Evolutionary conservation across 92 coral and sea anemone species (phyloP), one percentile per base, ranked within the genome.

Genomic region (Palythoa heliodiscus): DNA sequence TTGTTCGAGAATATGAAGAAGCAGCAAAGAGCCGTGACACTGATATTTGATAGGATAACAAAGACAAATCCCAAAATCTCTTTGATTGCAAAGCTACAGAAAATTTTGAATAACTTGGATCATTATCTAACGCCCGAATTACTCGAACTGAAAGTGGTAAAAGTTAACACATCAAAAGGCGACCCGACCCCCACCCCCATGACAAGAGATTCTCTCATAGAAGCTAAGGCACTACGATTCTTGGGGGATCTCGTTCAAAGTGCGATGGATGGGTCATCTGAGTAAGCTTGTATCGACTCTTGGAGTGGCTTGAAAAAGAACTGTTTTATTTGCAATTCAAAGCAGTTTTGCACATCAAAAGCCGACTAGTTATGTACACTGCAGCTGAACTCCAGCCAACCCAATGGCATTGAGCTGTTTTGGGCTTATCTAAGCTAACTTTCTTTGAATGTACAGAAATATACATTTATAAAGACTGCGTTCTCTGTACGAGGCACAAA

Each of bases 211-310:
- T 80, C 84, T 66, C 40, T 75, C 5, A 48, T 7, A 35, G 84
- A 80, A 80, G 75, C 55, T 8, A 64, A 67, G 29, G 84, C 73
- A 53, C 40, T 80, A 17, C 53, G 73, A 39, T 80, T 80, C 61
- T 48, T 80, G 12, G 84, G 84, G 38, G 84, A 80, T 13, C 73
- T 80, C 11, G 84, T 80, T 22, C 84, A 80, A 80, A 80, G 84
- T 24, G 84, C 84, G 3, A 43, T 80, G 13, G 74, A 80, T 48
- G 66, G 43, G n/a, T 80, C 84, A 11, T 54, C 60, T 3, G 43
- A 61, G 47, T 63, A 47, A 47, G 7, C 15, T 20, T 39, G 22
- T 13, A 37, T 25, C 29, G 35, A 24, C 47, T 6, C 16, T 40
- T 11, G 16, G 10, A 20, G 73, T 43, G 50, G 50, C 50, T 43